These are phyloP conservation scores for Therioaphis trifolii DNA, from an alignment of 2,888 invertebrate species.

Conservation along the genomic window DNA sequence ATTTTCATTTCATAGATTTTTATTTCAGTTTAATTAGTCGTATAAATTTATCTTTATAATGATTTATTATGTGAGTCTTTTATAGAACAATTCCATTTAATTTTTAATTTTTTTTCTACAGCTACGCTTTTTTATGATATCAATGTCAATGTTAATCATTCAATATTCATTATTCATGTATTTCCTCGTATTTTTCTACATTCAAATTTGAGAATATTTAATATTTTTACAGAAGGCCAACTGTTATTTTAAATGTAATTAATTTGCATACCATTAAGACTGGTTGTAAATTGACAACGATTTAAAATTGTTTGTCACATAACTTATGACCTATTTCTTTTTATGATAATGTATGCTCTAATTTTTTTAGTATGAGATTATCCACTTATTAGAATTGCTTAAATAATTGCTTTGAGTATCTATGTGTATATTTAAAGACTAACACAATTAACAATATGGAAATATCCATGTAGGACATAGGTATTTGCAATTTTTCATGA, in stretches of 20 bases:
- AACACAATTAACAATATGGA: neutral
- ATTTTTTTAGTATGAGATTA: neutral
- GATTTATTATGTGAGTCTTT: neutral
- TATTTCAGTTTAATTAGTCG: no score
- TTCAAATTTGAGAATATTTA: neutral
- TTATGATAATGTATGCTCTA: conserved; percentile 31
- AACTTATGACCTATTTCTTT: conserved; percentile 38
- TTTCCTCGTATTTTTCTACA: conserved; percentile 1
- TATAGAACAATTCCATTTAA: neutral
- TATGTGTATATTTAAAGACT: neutral
- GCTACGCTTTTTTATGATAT: neutral
- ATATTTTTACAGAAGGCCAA: neutral
- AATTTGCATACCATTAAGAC: conserved; percentile 38
- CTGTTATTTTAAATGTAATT: neutral
- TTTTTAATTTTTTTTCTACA: neutral
- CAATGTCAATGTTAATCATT: neutral
- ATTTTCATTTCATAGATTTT: no score
- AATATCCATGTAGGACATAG: neutral
- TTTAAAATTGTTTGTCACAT: neutral
- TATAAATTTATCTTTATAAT: no score
- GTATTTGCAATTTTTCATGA: no score
- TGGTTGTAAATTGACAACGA: neutral
- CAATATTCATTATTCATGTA: neutral
- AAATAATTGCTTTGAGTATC: neutral
- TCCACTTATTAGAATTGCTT: neutral